Evolutionary conservation across 2,888 invertebrate species (phyloP), one percentile per base, ranked within the genome.

Genomic region (Ormyrus thymus): DNA sequence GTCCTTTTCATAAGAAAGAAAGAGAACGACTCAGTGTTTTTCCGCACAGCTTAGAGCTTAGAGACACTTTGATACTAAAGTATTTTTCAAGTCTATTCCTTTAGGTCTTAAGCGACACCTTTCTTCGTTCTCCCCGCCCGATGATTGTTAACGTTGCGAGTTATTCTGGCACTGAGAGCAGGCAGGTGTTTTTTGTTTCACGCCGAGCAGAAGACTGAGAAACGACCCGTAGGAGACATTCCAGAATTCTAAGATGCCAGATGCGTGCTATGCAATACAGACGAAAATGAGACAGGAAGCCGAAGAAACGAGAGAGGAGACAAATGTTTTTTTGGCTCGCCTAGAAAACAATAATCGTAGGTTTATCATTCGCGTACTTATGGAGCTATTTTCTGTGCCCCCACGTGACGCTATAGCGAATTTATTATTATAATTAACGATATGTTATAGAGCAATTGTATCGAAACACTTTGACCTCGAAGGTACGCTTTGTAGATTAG

Each of bases 341-440:
- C 29, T 29, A 29, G 46, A 43, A 50, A 55, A 15, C 10, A 59
- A 75, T 6, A 46, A 68, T 4, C 11, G 43, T 62, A 71, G 55
- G 11, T 46, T 55, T 61, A 75, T 75, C 51, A 79, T 76, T 76
- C 72, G 79, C 79, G 79, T 79, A 79, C 79, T 79, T 79, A 79
- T 61, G 68, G 62, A 68, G 58, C 51, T 10, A 11, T 10, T 50
- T 43, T 62, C 13, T 48, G 62, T n/a, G 62, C 50, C 78, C 11
- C 48, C 72, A 56, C 55, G 61, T 62, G 53, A 73, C 72, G 61
- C 72, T 78, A 29, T 29, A 69, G 75, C 61, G 55, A 79, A 79
- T 75, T 79, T 66, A 70, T 74, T 55, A 43, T 76, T 46, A 64
- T 76, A 51, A 59, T 64, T 64, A 69, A 62, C 59, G 43, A 74